phyloP scores from a whole-genome alignment of 2,797 vertebrate species.

The Gouania willdenowi region DNA sequence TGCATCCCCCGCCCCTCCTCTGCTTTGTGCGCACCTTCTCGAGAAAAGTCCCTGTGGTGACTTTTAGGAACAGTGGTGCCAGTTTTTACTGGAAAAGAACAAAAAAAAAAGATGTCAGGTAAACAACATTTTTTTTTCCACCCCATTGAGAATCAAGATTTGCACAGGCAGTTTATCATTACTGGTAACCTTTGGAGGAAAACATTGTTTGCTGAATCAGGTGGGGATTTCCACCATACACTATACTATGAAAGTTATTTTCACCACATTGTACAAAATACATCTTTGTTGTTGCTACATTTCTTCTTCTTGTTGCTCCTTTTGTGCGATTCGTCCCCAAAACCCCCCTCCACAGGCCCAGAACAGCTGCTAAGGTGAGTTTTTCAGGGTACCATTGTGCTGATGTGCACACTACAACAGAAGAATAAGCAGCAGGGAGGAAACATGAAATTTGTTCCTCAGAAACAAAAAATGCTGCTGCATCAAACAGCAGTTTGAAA shows the following conservation, averaged over 20 bases:
- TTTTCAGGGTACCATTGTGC: slow-evolving; percentile 22
- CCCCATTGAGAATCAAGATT: not conserved
- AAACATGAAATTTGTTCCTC: slow-evolving; percentile 15
- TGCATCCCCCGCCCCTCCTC: slow-evolving; percentile 75
- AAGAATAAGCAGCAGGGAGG: slow-evolving; percentile 22
- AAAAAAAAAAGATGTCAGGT: not conserved
- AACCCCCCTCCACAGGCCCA: not conserved
- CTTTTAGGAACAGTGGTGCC: slow-evolving; percentile 75
- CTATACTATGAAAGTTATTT: slow-evolving; percentile 15
- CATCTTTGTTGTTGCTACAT: slow-evolving; percentile 5
- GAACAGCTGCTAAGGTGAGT: slow-evolving; percentile 19
- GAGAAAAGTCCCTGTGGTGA: slow-evolving; percentile 82
- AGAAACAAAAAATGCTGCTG: too few relatives aligned
- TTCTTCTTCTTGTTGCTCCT: slow-evolving; percentile 9
- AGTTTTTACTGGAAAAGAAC: slow-evolving; percentile 74
- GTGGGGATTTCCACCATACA: slow-evolving; percentile 5
- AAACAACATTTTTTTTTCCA: not conserved
- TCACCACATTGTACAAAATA: not conserved
- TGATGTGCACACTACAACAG: slow-evolving; percentile 11
- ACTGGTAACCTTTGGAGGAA: not conserved
- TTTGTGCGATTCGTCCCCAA: not conserved
- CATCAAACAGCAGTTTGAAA: too few relatives aligned
- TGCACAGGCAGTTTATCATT: not conserved
- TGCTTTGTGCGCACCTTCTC: slow-evolving; percentile 84
- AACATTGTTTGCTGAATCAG: slow-evolving; percentile 2